Evolutionary conservation across 2,797 vertebrate species (phyloP).

Genomic region (Megaceryle alcyon): DNA sequence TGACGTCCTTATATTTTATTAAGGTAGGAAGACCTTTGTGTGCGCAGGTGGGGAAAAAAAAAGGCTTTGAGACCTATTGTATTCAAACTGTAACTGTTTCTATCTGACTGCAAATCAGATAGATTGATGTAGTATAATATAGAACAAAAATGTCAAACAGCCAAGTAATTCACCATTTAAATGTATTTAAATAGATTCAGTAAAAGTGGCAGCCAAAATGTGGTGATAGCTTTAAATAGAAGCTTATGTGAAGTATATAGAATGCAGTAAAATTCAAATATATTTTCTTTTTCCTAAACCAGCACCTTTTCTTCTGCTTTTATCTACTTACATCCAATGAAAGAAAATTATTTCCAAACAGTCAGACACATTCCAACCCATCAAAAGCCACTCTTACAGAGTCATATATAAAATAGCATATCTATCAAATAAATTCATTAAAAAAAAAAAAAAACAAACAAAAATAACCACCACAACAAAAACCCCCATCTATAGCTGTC

Average conservation of each 20-base stretch:
- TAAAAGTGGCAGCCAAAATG: not conserved
- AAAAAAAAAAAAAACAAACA: not conserved
- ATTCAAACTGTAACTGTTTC: not conserved
- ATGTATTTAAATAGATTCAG: not conserved
- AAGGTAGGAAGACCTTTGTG: not conserved
- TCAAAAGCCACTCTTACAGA: not conserved
- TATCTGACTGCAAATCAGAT: not conserved
- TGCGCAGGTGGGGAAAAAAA: not conserved
- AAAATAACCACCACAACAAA: too few species aligned
- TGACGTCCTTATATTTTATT: not conserved
- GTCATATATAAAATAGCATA: not conserved
- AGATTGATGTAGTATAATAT: not conserved
- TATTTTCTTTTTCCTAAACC: not conserved
- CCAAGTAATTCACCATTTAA: conserved; percentile 20
- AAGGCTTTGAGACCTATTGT: not conserved
- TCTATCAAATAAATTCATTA: not conserved
- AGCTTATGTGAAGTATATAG: not conserved
- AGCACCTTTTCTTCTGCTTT: not conserved
- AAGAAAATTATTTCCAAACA: not conserved
- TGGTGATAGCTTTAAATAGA: not conserved
- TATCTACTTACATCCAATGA: not conserved
- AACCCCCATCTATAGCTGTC: not conserved
- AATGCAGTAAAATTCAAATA: not conserved
- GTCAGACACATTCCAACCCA: not conserved
- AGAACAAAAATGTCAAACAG: not conserved